A percentile compares a stretch with the other conserved stretches of the same genome.
phyloP scores from a whole-genome alignment of 2,113 vertebrate species.

The Phoxinus phoxinus region DNA sequence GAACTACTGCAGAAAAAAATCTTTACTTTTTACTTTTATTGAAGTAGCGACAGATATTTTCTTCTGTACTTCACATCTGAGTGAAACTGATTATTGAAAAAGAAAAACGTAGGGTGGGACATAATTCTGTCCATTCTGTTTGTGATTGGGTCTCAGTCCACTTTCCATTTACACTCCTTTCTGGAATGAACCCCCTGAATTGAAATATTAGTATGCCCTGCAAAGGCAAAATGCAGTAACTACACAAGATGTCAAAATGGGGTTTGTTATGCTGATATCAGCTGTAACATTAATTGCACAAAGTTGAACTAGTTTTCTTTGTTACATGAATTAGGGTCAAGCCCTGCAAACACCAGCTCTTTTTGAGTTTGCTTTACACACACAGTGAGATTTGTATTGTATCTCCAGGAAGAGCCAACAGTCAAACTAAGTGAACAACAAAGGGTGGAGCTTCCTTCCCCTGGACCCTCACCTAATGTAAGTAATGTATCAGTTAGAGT shows the following conservation, averaged over 20 bases:
- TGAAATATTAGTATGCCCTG: neutral
- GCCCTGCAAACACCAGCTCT: neutral
- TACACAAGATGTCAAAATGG: neutral
- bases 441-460: conserved; percentile 62
- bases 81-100: too few species aligned
- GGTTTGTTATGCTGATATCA: neutral
- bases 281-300: neutral
- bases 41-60: too few species aligned
- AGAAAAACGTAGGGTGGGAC: too few species aligned
- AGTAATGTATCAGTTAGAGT: conserved; percentile 45
- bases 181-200: neutral
- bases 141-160: neutral
- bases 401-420: conserved; percentile 57
- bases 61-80: too few species aligned
- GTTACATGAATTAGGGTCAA: neutral
- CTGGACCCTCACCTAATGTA: conserved; percentile 51
- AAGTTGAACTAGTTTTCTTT: neutral
- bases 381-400: conserved; percentile 20
- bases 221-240: neutral
- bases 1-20: too few species aligned
- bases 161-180: neutral
- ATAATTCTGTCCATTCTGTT: neutral
- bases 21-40: too few species aligned
- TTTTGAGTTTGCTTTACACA: conserved; percentile 25
- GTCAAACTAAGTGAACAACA: conserved; percentile 54